These are phyloP conservation scores for Oreochromis spilurus DNA, from an alignment of 2,113 vertebrate genomes.

Conservation along the genomic window DNA sequence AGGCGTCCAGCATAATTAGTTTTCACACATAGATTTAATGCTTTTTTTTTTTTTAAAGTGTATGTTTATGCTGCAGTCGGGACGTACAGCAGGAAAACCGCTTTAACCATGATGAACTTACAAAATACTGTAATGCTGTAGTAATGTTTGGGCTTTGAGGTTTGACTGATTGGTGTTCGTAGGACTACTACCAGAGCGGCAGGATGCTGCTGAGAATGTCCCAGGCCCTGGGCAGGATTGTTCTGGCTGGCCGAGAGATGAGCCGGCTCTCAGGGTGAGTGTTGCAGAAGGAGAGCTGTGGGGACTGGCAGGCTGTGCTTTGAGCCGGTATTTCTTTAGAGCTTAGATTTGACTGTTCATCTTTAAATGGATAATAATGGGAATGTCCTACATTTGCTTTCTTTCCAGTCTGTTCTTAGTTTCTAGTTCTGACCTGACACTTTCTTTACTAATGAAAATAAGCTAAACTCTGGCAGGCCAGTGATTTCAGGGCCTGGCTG, in stretches of 20 bases:
- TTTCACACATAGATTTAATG: rapidly evolving
- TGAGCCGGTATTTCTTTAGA: neutral
- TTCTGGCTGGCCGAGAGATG: conserved; percentile 96
- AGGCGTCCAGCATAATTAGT: rapidly evolving
- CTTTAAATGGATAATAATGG: rapidly evolving
- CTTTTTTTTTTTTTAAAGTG: neutral
- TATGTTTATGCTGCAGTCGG: neutral
- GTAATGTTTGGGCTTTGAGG: rapidly evolving
- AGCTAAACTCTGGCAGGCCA: neutral
- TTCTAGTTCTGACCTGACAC: neutral
- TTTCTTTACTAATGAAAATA: neutral
- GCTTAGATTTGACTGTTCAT: neutral
- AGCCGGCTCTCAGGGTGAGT: conserved; percentile 90
- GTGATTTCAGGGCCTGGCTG: neutral
- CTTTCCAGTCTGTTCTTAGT: neutral
- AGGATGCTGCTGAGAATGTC: conserved; percentile 96
- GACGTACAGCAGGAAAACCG: rapidly evolving
- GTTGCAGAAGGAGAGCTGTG: neutral
- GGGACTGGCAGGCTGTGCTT: neutral
- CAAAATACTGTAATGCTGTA: neutral
- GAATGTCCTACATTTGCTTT: neutral
- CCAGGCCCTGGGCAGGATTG: conserved; percentile 93
- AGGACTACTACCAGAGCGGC: conserved; percentile 99
- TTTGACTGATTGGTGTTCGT: neutral
- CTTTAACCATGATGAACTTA: neutral